Conservation (phyloP, 2,888 invertebrate genomes). For the Alviniconcha strummeri region DNA sequence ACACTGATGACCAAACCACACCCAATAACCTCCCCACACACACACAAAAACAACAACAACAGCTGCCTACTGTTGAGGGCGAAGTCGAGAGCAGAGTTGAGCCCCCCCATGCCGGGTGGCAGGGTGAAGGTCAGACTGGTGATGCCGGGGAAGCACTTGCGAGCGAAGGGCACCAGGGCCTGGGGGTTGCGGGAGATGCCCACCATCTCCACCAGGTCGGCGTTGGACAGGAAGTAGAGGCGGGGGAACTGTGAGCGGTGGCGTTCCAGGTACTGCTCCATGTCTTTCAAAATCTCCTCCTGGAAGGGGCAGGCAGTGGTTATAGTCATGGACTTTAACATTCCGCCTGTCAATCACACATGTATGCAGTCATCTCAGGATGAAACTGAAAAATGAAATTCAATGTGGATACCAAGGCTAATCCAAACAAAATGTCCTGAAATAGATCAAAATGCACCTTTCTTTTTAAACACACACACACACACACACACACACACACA, state of each 20-base stretch:
- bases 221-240: slow-evolving; percentile 70
- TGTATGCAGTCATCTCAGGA: too few relatives aligned
- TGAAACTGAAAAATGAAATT: too few relatives aligned
- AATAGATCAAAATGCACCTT: too few relatives aligned
- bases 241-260: slow-evolving; percentile 66
- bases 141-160: slow-evolving; percentile 69
- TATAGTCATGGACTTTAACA: background rate
- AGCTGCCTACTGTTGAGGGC: slow-evolving; percentile 62
- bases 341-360: background rate
- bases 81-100: slow-evolving; percentile 67
- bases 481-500: too few relatives aligned
- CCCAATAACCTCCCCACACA: too few relatives aligned
- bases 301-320: slow-evolving; percentile 35
- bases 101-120: slow-evolving; percentile 60
- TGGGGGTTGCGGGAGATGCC: slow-evolving; percentile 68
- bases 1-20: too few relatives aligned
- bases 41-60: background rate
- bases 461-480: too few relatives aligned
- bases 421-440: too few relatives aligned
- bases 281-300: slow-evolving; percentile 67
- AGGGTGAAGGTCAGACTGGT: slow-evolving; percentile 62
- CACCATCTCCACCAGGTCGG: slow-evolving; percentile 66
- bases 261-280: slow-evolving; percentile 58
- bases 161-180: slow-evolving; percentile 63
- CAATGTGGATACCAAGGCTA: too few relatives aligned